These are phyloP conservation scores for Stenichneumon culpator DNA, from an alignment of 2,888 invertebrate genomes.

Conservation along the genomic window DNA sequence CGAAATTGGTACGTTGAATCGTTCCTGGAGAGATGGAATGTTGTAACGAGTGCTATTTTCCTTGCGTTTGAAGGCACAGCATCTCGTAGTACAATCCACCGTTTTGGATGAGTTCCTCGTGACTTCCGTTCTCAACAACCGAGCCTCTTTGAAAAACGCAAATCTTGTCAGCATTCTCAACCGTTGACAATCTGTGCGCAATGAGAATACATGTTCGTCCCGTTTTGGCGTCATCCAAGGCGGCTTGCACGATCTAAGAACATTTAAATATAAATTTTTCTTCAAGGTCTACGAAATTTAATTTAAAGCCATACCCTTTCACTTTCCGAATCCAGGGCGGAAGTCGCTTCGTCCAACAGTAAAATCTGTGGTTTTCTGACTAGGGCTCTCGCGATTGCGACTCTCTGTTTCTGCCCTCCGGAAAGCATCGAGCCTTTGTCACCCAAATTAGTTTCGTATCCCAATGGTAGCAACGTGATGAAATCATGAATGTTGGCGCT, in stretches of 20 bases:
- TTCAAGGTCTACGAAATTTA: too few relatives aligned
- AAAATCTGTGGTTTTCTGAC: constrained; percentile 92
- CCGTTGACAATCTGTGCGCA: constrained; percentile 94
- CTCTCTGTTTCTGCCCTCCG: constrained; percentile 94
- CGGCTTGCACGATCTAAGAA: constrained; percentile 93
- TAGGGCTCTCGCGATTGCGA: constrained; percentile 94
- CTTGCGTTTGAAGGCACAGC: constrained; percentile 83
- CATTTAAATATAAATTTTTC: neutral
- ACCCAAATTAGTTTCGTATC: constrained; percentile 93
- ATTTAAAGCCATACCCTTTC: constrained; percentile 88
- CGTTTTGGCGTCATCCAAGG: constrained; percentile 92
- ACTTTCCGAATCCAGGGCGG: constrained; percentile 94
- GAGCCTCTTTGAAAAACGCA: constrained; percentile 90
- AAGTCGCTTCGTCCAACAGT: constrained; percentile 94
- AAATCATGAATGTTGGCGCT: constrained; percentile 87
- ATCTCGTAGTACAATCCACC: constrained; percentile 90
- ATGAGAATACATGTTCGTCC: constrained; percentile 95
- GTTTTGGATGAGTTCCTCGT: constrained; percentile 88
- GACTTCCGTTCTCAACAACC: constrained; percentile 91
- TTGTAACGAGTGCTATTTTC: neutral
- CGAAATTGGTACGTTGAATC: too few relatives aligned
- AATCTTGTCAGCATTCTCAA: constrained; percentile 92
- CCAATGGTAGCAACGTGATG: constrained; percentile 86
- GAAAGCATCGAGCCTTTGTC: constrained; percentile 92
- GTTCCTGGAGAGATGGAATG: neutral